Evolutionary conservation across 2,888 invertebrate species (phyloP).

Genomic region (Eudasyphora cyanicolor): DNA sequence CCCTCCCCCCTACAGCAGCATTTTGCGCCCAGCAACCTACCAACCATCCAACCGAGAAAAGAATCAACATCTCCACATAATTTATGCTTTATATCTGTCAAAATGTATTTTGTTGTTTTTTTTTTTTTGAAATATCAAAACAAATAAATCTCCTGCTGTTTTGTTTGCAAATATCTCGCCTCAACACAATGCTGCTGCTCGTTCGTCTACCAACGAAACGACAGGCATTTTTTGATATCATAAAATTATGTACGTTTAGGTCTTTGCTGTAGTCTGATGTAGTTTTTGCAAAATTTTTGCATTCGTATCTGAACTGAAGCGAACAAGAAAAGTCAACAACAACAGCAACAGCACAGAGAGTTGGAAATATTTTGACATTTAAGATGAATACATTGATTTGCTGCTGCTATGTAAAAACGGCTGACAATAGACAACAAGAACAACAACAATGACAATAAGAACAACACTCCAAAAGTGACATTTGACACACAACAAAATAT

Average conservation of each 20-base stretch:
- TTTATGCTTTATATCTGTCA: constrained; percentile 23
- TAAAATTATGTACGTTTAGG: not conserved
- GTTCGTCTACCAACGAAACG: not conserved
- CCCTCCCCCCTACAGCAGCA: too few relatives aligned
- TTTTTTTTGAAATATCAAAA: not conserved
- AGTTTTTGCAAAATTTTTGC: constrained; percentile 5
- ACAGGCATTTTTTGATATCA: constrained; percentile 3
- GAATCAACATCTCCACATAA: not conserved
- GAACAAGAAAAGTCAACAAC: constrained; percentile 33
- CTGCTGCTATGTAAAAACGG: constrained; percentile 32
- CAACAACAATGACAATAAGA: constrained; percentile 1
- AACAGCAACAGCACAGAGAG: too few relatives aligned
- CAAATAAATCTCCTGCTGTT: constrained; percentile 29
- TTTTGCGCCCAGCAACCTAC: too few relatives aligned
- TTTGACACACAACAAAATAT: constrained; percentile 26
- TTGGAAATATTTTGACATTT: constrained; percentile 64
- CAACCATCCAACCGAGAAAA: too few relatives aligned
- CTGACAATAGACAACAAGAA: not conserved
- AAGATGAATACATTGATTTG: constrained; percentile 61
- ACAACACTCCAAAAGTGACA: constrained; percentile 6
- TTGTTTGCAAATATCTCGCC: not conserved
- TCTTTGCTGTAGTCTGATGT: not conserved
- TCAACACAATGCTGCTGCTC: not conserved
- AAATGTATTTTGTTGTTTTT: not conserved
- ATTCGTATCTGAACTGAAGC: constrained; percentile 12